Conservation (phyloP, 2,888 invertebrate genomes). For the Galerucella calmariensis region DNA sequence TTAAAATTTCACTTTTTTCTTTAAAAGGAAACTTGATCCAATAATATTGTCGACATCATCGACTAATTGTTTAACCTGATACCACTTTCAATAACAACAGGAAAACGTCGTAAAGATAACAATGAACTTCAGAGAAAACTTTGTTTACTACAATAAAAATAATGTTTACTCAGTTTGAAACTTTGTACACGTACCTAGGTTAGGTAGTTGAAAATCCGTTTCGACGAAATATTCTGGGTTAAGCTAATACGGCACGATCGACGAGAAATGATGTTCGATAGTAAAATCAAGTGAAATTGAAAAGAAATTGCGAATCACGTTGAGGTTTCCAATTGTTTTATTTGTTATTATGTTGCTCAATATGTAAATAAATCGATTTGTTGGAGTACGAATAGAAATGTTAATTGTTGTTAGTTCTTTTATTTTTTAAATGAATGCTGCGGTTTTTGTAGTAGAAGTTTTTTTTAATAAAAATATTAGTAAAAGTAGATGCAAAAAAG, state of each 20-base stretch:
- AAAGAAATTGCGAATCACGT: slow-evolving; percentile 13
- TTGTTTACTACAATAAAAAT: slow-evolving; percentile 14
- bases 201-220: slow-evolving; percentile 8
- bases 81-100: slow-evolving; percentile 22
- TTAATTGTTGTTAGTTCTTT: background rate
- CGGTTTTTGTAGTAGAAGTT: background rate
- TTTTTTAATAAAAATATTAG: too few species aligned
- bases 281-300: slow-evolving; percentile 26
- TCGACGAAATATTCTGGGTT: slow-evolving; percentile 18
- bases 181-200: slow-evolving; percentile 15
- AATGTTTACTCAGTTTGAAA: slow-evolving; percentile 9
- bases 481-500: too few species aligned
- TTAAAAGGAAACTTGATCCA: background rate
- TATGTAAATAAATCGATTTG: background rate
- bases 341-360: slow-evolving; percentile 12
- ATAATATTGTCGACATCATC: background rate
- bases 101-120: slow-evolving; percentile 25
- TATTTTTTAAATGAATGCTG: background rate
- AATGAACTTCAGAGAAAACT: slow-evolving; percentile 24
- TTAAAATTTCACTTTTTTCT: background rate
- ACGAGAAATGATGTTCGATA: slow-evolving; percentile 10
- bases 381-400: background rate
- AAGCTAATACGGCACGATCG: slow-evolving; percentile 15
- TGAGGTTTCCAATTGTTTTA: background rate
- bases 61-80: slow-evolving; percentile 13